A percentile compares a stretch with the other conserved stretches of the same genome.
These are phyloP conservation scores for Tamandua tetradactyla DNA, from an alignment of 2,797 vertebrate genomes.

Conservation along the genomic window DNA sequence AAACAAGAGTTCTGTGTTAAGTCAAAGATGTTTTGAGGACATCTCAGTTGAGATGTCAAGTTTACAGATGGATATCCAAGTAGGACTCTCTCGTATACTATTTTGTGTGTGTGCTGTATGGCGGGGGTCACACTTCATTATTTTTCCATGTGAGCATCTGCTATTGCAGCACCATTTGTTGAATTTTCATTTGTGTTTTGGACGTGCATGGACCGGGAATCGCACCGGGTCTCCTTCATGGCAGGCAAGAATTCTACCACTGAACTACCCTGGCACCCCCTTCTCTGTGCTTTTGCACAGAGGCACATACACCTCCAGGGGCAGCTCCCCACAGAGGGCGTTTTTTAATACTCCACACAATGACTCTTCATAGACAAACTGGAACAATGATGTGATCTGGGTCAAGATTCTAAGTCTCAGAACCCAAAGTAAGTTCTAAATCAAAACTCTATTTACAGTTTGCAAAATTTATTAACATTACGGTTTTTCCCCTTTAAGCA, in stretches of 20 bases:
- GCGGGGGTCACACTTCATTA: no score
- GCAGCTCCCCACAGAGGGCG: neutral
- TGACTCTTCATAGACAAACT: neutral
- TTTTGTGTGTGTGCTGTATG: no score
- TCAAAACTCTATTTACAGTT: neutral
- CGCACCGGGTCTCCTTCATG: no score
- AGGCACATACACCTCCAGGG: neutral
- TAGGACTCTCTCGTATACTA: neutral
- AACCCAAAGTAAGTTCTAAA: neutral
- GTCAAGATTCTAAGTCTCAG: neutral
- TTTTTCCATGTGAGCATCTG: no score
- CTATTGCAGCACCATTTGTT: no score
- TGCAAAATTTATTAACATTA: neutral
- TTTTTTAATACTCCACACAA: neutral
- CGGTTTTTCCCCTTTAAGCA: neutral
- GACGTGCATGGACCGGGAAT: no score
- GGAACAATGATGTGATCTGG: neutral
- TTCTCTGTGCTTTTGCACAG: neutral
- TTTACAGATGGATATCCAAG: neutral
- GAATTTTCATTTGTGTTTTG: no score
- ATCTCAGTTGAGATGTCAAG: neutral
- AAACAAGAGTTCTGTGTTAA: neutral
- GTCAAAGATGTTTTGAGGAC: neutral
- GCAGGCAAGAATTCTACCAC: no score
- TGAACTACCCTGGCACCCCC: no score